These are phyloP conservation scores for Oryzias sinensis DNA, from an alignment of 2,797 vertebrate species.

Conservation along the genomic window DNA sequence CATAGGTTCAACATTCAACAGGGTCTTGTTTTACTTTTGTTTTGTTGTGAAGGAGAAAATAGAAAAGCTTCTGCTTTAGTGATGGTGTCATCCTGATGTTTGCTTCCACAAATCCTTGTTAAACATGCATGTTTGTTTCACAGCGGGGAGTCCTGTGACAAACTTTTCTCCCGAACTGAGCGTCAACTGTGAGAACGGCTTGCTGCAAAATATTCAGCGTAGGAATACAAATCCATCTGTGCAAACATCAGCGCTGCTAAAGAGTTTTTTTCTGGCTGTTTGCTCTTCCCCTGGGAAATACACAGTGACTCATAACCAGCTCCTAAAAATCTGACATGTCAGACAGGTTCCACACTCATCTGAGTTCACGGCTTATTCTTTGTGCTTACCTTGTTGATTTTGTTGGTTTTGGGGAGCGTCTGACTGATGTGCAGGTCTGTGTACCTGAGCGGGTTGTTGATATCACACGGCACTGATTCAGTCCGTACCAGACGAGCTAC, in stretches of 20 bases:
- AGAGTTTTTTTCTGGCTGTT: conserved; percentile 49
- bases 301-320: conserved; percentile 44
- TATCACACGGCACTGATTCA: conserved; percentile 98
- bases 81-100: not conserved
- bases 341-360: conserved; percentile 21
- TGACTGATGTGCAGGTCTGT: conserved; percentile 98
- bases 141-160: conserved; percentile 12
- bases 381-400: conserved; percentile 93
- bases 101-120: not conserved
- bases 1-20: too few species aligned
- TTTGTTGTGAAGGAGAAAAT: not conserved
- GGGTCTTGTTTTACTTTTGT: too few species aligned
- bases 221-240: conserved; percentile 51
- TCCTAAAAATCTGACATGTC: conserved; percentile 29
- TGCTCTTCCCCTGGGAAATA: conserved; percentile 39
- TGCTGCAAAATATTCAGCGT: conserved; percentile 33
- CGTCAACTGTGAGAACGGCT: conserved; percentile 20
- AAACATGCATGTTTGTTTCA: conserved; percentile 5
- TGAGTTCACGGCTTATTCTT: conserved; percentile 10
- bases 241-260: conserved; percentile 37
- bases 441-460: conserved; percentile 97
- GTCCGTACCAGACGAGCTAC: conserved; percentile 96
- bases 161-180: conserved; percentile 22
- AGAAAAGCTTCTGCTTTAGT: not conserved
- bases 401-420: conserved; percentile 99